Evolutionary conservation across 2,113 vertebrate species (phyloP), one percentile per base, ranked within the genome.

Genomic region (Mellivora capensis): DNA sequence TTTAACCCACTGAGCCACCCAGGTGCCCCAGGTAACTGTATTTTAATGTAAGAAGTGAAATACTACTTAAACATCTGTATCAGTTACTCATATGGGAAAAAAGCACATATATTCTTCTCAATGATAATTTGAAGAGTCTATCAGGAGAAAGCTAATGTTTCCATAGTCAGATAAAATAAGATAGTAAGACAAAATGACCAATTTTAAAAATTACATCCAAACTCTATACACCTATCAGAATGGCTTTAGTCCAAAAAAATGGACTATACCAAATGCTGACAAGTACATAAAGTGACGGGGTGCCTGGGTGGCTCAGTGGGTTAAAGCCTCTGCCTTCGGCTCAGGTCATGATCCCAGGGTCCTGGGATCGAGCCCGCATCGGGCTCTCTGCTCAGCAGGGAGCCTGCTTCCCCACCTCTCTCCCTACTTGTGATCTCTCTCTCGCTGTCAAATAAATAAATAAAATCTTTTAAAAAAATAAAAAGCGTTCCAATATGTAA

Each of bases 31-130:
- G 42, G 42, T 80, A 79, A 96, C 74, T 87, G 11, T 29, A 88
- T 67, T 91, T 97, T 89, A 96, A 83, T 37, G 4, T 91, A 84
- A 20, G 71, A 77, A 77, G 29, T 79, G 72, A 96, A 95, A 82
- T 37, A 27, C 17, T 47, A 93, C 11, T 83, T 59, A 95, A 95
- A 97, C 20, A 90, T 47, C 34, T 91, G 2, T 72, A 90, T 85
- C n/a, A 82, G 31, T 85, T 94, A 91, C 74, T 87, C 87, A 21
- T 80, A 72, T 61, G 27, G 27, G 52, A 34, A 67, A 77, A 97
- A 93, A 49, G 57, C 69, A 87, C 72, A 96, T 4, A 81, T 13
- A 79, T 37, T 29, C 89, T 90, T 88, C 87, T 90, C 42, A 84
- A 77, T 29, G 44, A 29, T 95, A 59, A 86, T 81, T 52, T 91